Percentiles rank a stretch among this genome's conserved stretches.
These are phyloP conservation scores for Gyps fulvus DNA, from an alignment of 2,113 vertebrate species.

Conservation along the genomic window DNA sequence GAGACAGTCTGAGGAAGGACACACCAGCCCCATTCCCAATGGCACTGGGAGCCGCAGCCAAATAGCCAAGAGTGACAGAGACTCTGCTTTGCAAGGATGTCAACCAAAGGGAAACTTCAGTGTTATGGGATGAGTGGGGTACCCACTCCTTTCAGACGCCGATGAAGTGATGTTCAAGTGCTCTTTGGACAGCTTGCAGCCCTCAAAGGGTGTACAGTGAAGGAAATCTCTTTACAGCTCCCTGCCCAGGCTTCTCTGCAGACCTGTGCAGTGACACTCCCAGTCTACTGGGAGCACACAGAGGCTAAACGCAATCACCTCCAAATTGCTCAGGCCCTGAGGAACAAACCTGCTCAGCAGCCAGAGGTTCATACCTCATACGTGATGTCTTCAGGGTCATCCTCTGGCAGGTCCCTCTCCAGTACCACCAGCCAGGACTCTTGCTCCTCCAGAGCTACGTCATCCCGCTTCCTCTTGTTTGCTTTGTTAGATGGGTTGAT, in stretches of 20 bases:
- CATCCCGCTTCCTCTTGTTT: slow-evolving; percentile 82
- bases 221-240: not conserved
- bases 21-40: accelerated
- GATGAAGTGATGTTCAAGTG: accelerated
- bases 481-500: slow-evolving; percentile 72
- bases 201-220: accelerated
- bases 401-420: slow-evolving; percentile 66
- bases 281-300: too few species aligned
- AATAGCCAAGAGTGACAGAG: not conserved
- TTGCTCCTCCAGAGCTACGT: slow-evolving; percentile 65
- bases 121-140: not conserved
- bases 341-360: not conserved
- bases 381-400: slow-evolving; percentile 33
- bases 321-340: accelerated
- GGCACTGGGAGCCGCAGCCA: not conserved
- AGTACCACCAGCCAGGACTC: slow-evolving; percentile 74
- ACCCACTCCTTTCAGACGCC: not conserved
- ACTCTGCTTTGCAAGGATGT: not conserved
- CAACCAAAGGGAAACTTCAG: accelerated
- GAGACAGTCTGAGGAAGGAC: not conserved
- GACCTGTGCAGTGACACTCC: too few species aligned
- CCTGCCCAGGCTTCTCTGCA: not conserved
- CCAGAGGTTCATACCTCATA: slow-evolving; percentile 51
- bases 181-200: not conserved
- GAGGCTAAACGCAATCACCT: not conserved